Base-by-base conservation (phyloP, 2,797 vertebrate species). In the Pempheris klunzingeri region DNA sequence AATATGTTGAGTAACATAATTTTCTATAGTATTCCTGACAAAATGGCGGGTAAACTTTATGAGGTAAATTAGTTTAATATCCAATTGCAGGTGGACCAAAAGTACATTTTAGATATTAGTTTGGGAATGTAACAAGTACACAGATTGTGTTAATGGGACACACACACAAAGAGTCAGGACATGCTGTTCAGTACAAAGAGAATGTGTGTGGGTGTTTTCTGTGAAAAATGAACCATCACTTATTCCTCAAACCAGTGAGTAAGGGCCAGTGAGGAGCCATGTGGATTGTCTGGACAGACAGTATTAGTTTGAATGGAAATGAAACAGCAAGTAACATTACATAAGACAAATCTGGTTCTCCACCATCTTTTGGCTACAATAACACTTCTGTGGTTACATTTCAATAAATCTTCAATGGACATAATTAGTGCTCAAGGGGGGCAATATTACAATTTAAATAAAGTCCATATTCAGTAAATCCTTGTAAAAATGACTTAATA, bases 171-270 rank as follows among this genome's bases (percentile, higher is more conserved):
- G 28, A 68, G 46, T 70, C 22, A 81, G 74, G 59, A 66, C 47
- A 74, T 80, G 79, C 63, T 72, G 77, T 82, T 74, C 63, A 78
- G 79, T 49, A 81, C 77, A 82, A 77, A 81, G 69, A 72, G 28
- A 85, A 62, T 57, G 74, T 70, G 69, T 64, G 82, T 84, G 73
- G 72, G 82, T 71, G 86, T 81, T 81, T 71, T 57, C 58, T 79
- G 70, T 81, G 69, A 85, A 82, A 87, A 80, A 82, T 71, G 30
- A 83, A 76, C 60, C 41, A 71, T 73, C 60, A 77, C 47, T 70
- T 85, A 52, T 64, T 80, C 77, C 22, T 79, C 26, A 66, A 83
- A 76, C 30, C 7, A 32, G 41, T 77, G 71, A 80, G 64, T 78
- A 71, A 88, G 20, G 30, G 20, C 47, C 36, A 36, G 17, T 50